Percentiles rank a stretch among this genome's conserved stretches.
These are phyloP conservation scores for Timema cristinae DNA, from an alignment of 2,888 invertebrate species.

Conservation along the genomic window DNA sequence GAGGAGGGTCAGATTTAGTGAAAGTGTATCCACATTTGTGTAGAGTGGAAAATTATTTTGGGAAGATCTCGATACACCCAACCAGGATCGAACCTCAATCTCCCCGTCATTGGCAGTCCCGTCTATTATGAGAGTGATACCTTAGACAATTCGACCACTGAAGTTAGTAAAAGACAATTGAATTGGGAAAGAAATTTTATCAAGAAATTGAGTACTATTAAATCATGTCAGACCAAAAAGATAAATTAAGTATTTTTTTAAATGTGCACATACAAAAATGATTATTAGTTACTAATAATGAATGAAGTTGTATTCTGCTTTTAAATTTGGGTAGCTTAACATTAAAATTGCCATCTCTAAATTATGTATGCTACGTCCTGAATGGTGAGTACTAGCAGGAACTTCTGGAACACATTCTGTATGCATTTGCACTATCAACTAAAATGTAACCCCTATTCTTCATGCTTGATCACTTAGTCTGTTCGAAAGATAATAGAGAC, in stretches of 20 bases:
- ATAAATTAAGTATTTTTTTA: not conserved
- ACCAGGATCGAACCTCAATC: no score
- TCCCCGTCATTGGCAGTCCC: no score
- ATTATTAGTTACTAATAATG: not conserved
- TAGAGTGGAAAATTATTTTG: no score
- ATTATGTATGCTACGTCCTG: not conserved
- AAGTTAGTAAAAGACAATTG: not conserved
- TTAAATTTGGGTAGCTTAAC: not conserved
- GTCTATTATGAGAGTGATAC: no score
- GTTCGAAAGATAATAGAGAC: conserved; percentile 9
- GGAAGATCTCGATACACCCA: no score
- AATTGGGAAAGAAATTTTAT: not conserved
- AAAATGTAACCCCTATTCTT: not conserved
- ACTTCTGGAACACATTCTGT: not conserved
- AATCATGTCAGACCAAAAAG: not conserved
- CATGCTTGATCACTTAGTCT: conserved; percentile 7
- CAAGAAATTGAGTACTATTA: not conserved
- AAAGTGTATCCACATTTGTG: no score
- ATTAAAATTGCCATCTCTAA: not conserved
- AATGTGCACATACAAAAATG: conserved; percentile 1
- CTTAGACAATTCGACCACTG: no score
- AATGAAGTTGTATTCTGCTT: not conserved
- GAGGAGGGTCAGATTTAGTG: no score
- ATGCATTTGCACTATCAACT: not conserved
- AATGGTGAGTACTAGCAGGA: conserved; percentile 9